These are phyloP conservation scores for Lathronympha strigana DNA, from an alignment of 2,888 invertebrate species.

Conservation along the genomic window DNA sequence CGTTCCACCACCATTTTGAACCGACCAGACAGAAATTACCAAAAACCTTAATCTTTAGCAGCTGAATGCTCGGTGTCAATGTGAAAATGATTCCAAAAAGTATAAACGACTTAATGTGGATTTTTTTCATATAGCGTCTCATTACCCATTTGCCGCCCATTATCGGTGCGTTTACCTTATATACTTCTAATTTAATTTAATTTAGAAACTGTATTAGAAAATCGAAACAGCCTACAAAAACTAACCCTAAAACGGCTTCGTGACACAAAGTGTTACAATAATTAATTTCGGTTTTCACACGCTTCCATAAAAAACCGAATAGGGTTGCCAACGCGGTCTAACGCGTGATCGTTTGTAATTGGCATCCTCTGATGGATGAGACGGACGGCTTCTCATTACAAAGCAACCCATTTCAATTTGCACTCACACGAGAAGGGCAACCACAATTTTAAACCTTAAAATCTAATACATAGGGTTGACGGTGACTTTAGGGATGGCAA, in stretches of 20 bases:
- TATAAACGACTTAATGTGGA: too few relatives aligned
- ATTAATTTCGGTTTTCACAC: conserved; percentile 45
- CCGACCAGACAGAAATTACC: too few relatives aligned
- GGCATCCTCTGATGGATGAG: conserved; percentile 68
- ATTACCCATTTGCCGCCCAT: too few relatives aligned
- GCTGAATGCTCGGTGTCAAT: too few relatives aligned
- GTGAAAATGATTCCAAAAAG: too few relatives aligned
- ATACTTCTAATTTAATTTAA: not conserved
- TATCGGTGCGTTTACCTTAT: too few relatives aligned
- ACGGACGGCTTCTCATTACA: conserved; percentile 53
- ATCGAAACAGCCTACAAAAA: conserved; percentile 13
- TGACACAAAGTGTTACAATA: conserved; percentile 33
- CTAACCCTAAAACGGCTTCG: conserved; percentile 26
- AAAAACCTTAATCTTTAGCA: too few relatives aligned
- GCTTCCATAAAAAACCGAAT: conserved; percentile 58
- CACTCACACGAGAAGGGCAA: conserved; percentile 36
- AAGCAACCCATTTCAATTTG: conserved; percentile 42
- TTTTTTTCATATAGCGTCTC: too few relatives aligned
- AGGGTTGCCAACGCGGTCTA: conserved; percentile 67
- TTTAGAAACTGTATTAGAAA: not conserved
- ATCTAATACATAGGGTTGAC: conserved; percentile 29
- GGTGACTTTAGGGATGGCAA: conserved; percentile 28
- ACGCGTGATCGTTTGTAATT: conserved; percentile 79
- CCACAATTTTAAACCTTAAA: conserved; percentile 42
- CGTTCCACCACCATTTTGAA: too few relatives aligned